phyloP scores from a whole-genome alignment of 2,797 vertebrate genomes.

The Falco naumanni region DNA sequence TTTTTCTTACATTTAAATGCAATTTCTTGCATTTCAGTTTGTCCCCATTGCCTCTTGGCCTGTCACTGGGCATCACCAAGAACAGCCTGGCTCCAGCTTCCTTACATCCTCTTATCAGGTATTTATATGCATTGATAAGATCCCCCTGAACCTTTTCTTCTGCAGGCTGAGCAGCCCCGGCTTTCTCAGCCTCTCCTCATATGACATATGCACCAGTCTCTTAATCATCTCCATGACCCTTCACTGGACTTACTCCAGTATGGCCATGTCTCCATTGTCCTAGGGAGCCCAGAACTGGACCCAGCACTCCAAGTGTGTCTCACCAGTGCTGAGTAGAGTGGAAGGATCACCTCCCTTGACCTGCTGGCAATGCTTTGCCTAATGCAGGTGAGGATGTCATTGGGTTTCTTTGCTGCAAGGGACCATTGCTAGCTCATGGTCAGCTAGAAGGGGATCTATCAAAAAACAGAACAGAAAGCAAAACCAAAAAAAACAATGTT shows the following conservation, averaged over 20 bases:
- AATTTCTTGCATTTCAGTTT: not conserved
- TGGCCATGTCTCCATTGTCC: not conserved
- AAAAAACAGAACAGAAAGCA: not conserved
- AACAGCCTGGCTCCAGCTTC: not conserved
- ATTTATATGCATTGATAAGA: not conserved
- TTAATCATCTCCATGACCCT: accelerated
- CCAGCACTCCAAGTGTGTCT: not conserved
- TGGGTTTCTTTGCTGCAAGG: not conserved
- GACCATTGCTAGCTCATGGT: not conserved
- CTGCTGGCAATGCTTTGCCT: not conserved
- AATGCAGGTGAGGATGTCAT: not conserved
- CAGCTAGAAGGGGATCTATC: not conserved
- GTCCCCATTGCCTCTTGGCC: not conserved
- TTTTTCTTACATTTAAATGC: not conserved
- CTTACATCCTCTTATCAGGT: not conserved
- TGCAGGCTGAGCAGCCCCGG: not conserved
- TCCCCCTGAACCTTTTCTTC: not conserved
- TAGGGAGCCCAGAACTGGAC: not conserved
- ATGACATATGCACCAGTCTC: not conserved
- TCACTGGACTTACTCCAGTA: not conserved
- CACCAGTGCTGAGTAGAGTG: not conserved
- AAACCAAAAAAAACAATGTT: accelerated
- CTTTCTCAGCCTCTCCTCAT: not conserved
- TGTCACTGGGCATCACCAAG: not conserved
- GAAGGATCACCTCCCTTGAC: not conserved